Evolutionary conservation across 1,140 invertebrate species (phyloP), one percentile per base, ranked within the genome.

Genomic region (Chelonus insularis): DNA sequence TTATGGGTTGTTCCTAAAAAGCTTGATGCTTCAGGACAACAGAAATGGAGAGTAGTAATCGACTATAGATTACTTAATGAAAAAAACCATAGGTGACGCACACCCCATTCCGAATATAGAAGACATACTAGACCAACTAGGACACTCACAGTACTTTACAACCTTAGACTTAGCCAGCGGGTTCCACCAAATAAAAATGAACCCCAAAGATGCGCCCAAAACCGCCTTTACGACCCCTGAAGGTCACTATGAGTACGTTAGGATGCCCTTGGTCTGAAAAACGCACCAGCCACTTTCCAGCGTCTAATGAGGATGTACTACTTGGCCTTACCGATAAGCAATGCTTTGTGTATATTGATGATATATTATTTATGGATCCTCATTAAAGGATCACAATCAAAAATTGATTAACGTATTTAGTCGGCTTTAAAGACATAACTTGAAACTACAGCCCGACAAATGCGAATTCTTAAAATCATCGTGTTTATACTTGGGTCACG

Each of bases 401-500:
- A 21, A 21, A 23, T 21, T 59, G 3, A 37, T 32, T 1, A 50
- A 50, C 2, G 16, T 50, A 1, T 59, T 59, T 36, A 8, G 9
- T n/a, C 4, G 32, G 11, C 29, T 59, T 4, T 2, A 45, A 34
- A 29, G 36, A 8, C 5, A 37, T 29, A 50, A 20, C 2, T n/a
- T 59, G n/a, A 59, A 37, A n/a, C 57, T 51, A 0, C 34, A 59
- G 34, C 57, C 29, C 0, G 57, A 59, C 3, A 59, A 59, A 37
- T 59, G 57, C n/a, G 32, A 59, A 23, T 59, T 59, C 29, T 3
- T 66, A 1, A 32, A 43, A 20, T 7, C 56, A 2, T 63, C 67
- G 51, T 57, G 72, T 1, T 9, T 60, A 34, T 79, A 77, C 41
- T 67, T 84, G 7, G 82, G 14, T 2, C 41, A 43, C 14, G 7